Percentiles rank a stretch among this genome's conserved stretches.
These are phyloP conservation scores for Enteromius paludinosus DNA, from an alignment of 2,797 vertebrate genomes.

Conservation along the genomic window DNA sequence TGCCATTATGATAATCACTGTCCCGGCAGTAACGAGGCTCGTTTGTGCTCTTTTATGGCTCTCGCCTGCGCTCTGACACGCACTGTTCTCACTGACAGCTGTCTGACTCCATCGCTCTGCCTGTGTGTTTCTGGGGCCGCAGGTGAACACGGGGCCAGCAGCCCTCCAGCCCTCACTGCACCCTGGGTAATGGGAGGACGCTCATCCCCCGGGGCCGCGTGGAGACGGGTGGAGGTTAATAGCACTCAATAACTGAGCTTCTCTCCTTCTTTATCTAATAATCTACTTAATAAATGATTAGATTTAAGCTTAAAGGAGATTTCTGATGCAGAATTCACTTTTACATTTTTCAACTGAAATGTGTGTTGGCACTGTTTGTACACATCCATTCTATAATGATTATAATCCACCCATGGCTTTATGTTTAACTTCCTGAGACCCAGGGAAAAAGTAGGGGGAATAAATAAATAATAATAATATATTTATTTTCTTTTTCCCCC, in stretches of 20 bases:
- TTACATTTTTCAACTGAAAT: background rate
- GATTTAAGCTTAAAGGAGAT: background rate
- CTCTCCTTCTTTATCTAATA: background rate
- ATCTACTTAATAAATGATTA: background rate
- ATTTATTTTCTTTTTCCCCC: too few species aligned
- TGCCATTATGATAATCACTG: conserved; percentile 82
- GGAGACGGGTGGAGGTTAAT: background rate
- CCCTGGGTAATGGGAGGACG: background rate
- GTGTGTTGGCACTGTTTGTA: background rate
- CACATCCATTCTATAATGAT: background rate
- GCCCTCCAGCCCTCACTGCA: background rate
- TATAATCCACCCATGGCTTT: background rate
- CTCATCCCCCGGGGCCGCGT: background rate
- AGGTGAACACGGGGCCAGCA: conserved; percentile 19
- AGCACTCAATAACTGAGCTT: background rate
- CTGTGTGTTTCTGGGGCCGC: conserved; percentile 62
- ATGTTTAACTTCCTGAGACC: background rate
- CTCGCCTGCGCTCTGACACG: conserved; percentile 72
- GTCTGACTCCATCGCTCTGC: conserved; percentile 77
- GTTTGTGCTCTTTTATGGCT: conserved; percentile 78
- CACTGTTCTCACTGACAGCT: conserved; percentile 74
- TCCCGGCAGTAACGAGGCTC: conserved; percentile 75
- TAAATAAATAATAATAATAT: too few species aligned
- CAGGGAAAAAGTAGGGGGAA: too few species aligned
- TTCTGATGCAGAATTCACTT: too few species aligned